Percentiles rank a stretch among this genome's conserved stretches.
Conservation (phyloP, 2,888 invertebrate genomes). For the Tenthredo livida region DNA sequence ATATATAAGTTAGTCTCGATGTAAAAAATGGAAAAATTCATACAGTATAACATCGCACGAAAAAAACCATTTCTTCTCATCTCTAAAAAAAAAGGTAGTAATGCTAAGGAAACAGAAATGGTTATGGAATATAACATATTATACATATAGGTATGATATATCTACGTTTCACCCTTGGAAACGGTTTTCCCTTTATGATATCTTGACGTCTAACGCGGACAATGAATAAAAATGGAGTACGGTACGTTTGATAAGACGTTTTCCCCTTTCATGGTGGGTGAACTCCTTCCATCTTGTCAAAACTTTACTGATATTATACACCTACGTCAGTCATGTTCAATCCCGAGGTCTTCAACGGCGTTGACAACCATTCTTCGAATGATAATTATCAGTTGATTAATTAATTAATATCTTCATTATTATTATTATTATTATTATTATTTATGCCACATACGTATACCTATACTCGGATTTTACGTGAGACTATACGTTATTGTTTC, state of each 20-base stretch:
- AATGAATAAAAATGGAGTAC: neutral
- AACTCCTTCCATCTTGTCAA: neutral
- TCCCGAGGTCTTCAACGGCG: neutral
- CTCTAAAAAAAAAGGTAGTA: neutral
- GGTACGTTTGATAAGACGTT: neutral
- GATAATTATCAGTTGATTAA: slow-evolving; percentile 24
- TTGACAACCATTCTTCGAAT: slow-evolving; percentile 14
- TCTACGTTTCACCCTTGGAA: neutral
- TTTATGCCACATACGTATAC: too few relatives aligned
- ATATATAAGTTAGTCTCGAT: too few relatives aligned
- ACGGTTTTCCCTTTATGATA: neutral
- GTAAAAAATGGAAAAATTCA: too few relatives aligned
- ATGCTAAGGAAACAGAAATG: neutral
- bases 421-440: too few relatives aligned
- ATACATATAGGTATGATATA: neutral
- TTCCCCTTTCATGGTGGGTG: neutral
- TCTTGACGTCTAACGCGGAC: neutral
- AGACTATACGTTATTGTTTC: neutral
- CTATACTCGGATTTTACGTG: neutral
- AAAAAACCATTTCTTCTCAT: neutral
- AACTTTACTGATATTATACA: neutral
- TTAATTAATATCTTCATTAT: slow-evolving; percentile 27
- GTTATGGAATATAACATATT: neutral
- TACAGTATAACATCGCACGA: too few relatives aligned
- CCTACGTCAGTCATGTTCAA: neutral